These are phyloP conservation scores for Caenorhabditis japonica DNA, from an alignment of 2,888 invertebrate species.

Conservation along the genomic window DNA sequence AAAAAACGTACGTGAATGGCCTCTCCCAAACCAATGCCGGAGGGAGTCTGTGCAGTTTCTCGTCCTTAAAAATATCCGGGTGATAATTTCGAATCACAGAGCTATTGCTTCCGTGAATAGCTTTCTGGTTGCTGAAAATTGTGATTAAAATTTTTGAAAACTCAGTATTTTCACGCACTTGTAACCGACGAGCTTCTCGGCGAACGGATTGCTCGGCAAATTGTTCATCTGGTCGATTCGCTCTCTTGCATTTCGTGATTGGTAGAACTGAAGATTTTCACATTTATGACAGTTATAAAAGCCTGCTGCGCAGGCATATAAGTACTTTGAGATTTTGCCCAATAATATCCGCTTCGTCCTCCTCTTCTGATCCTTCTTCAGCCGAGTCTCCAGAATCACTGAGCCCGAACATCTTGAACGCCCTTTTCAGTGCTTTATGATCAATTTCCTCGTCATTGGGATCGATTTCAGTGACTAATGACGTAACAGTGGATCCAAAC, in stretches of 20 bases:
- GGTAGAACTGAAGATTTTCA: conserved; percentile 2
- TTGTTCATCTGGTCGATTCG: conserved; percentile 1
- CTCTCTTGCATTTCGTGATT: conserved; percentile 9
- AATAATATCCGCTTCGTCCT: conserved; percentile 21
- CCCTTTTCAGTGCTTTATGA: conserved; percentile 1
- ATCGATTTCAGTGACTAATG: conserved; percentile 1
- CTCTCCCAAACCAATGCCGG: neutral
- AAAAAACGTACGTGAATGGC: neutral
- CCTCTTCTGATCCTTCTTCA: neutral
- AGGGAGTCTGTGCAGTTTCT: neutral
- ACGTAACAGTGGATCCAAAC: neutral
- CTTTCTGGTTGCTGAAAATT: neutral
- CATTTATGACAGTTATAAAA: neutral
- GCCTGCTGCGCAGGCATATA: neutral
- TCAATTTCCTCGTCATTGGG: conserved; percentile 7
- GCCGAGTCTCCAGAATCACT: neutral
- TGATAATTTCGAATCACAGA: neutral
- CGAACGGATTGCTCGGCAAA: conserved; percentile 11
- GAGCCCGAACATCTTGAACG: neutral
- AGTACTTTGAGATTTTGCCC: neutral
- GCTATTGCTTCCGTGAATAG: neutral
- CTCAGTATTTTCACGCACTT: conserved; percentile 5
- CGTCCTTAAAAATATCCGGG: neutral
- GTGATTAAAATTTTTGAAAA: no score
- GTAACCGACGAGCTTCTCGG: conserved; percentile 31